phyloP scores from a whole-genome alignment of 2,797 vertebrate genomes.

The Typhlichthys eigenmanni region DNA sequence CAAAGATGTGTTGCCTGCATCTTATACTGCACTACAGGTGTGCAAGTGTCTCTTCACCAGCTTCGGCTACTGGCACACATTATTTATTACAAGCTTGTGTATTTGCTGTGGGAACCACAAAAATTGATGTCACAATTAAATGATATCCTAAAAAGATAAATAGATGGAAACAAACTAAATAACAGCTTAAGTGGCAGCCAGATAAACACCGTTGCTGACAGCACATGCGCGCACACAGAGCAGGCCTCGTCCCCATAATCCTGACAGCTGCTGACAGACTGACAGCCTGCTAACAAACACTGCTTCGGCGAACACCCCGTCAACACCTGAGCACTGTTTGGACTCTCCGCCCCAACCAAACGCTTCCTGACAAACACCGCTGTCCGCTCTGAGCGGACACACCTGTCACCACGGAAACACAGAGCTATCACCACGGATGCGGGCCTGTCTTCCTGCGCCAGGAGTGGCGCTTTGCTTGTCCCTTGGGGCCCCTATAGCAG shows the following conservation, averaged over 20 bases:
- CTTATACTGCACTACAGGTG: too few relatives aligned
- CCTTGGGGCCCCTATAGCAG: constrained; percentile 55
- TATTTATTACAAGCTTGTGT: too few relatives aligned
- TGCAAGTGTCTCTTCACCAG: too few relatives aligned
- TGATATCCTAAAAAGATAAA: not conserved
- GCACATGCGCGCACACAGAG: constrained; percentile 3
- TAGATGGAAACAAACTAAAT: not conserved
- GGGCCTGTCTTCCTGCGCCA: constrained; percentile 56
- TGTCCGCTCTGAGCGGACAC: constrained; percentile 64
- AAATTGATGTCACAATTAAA: too few relatives aligned
- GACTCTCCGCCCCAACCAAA: constrained; percentile 54
- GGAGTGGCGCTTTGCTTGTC: constrained; percentile 56
- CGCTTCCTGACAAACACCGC: constrained; percentile 70
- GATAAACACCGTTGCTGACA: not conserved
- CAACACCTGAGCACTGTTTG: constrained; percentile 65
- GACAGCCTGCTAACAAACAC: constrained; percentile 50
- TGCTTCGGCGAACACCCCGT: constrained; percentile 46
- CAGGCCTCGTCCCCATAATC: constrained; percentile 11
- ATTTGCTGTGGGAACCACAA: too few relatives aligned
- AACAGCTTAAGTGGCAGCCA: not conserved
- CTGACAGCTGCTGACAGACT: constrained; percentile 55
- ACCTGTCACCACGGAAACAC: constrained; percentile 71
- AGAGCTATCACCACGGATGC: constrained; percentile 65
- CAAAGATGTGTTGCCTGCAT: too few relatives aligned
- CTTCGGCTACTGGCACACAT: too few relatives aligned